Base-by-base conservation (phyloP, 2,797 vertebrate genomes). In the Molossus alvarezi region DNA sequence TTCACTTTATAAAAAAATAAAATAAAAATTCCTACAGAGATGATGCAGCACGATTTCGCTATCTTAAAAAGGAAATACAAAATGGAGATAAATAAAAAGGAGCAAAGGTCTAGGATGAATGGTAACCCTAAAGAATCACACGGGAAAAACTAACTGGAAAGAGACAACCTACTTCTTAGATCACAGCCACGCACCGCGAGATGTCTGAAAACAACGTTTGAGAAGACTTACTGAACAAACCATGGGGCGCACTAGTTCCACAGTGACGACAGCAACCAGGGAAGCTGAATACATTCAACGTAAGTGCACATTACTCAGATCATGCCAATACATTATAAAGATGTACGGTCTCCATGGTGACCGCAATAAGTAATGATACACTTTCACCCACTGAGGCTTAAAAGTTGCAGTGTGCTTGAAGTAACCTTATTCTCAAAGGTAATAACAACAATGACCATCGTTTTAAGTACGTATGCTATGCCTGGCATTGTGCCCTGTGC, bases 291-390 rank as follows among this genome's bases (percentile, higher is more conserved):
- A 79, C 57, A 25, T 77, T 95, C 20, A 57, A 64, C 79, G 80
- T 93, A 60, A 71, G 71, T 82, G 21, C 51, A 79, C 88, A 69
- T 92, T 41, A 77, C 15, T 60, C 41, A 67, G 14, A 67, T 90
- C 67, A 41, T 33, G 64, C 92, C 17, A 51, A 64, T 62, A 90
- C 94, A 55, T 95, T 81, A 72, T n/a, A 91, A 79, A 41, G 37
- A 57, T 58, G 58, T 41, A 86, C 3, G 83, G 53, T 57, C 12
- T 73, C 48, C 71, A 45, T 64, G 12, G 29, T 71, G 69, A 14
- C 25, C 20, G 88, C n/a, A 87, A 73, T 87, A 76, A 95, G 55
- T 76, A 79, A 81, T 71, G 73, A 81, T 23, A 83, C 45, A 93
- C 23, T 85, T 73, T 91, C 23, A 83, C 71, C 11, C 9, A 21